phyloP scores from a whole-genome alignment of 1,140 invertebrate species.

The Caenorhabditis brenneri region DNA sequence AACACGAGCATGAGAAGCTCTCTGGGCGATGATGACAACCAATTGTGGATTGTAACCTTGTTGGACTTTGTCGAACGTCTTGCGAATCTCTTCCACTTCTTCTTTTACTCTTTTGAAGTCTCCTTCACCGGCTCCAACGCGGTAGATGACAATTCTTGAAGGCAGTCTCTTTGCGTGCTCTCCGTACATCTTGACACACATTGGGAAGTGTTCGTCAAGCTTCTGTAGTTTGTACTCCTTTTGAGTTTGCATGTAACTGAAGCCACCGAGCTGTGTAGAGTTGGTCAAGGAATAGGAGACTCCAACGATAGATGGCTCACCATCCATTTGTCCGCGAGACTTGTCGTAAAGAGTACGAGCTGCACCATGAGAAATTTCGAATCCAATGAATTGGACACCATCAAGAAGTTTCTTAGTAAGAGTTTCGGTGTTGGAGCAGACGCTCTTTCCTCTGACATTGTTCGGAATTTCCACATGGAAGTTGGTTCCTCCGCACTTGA shows the following conservation, averaged over 20 bases:
- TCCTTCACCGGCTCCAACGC: not conserved
- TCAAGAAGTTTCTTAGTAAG: not conserved
- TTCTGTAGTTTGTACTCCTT: conserved; percentile 7
- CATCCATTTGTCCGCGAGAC: not conserved
- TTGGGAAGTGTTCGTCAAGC: not conserved
- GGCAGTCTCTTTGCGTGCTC: not conserved
- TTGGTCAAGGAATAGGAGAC: not conserved
- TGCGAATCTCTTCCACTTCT: not conserved
- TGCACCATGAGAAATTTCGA: not conserved
- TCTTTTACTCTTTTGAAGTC: conserved; percentile 5
- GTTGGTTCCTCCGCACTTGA: conserved; percentile 5
- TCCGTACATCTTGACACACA: not conserved
- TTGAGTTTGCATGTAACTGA: not conserved
- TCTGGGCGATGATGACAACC: not conserved
- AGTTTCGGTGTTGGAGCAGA: not conserved
- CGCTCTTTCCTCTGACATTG: not conserved
- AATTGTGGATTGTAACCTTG: not conserved
- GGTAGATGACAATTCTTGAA: not conserved
- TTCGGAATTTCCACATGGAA: not conserved
- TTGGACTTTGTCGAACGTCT: not conserved
- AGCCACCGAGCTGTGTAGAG: not conserved
- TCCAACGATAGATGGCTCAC: not conserved
- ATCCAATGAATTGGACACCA: not conserved
- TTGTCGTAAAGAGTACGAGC: not conserved
- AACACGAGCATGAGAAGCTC: not conserved